Percentiles rank a stretch among this genome's conserved stretches.
Evolutionary conservation across 2,888 invertebrate species (phyloP).

Genomic region (Lymantria monacha): DNA sequence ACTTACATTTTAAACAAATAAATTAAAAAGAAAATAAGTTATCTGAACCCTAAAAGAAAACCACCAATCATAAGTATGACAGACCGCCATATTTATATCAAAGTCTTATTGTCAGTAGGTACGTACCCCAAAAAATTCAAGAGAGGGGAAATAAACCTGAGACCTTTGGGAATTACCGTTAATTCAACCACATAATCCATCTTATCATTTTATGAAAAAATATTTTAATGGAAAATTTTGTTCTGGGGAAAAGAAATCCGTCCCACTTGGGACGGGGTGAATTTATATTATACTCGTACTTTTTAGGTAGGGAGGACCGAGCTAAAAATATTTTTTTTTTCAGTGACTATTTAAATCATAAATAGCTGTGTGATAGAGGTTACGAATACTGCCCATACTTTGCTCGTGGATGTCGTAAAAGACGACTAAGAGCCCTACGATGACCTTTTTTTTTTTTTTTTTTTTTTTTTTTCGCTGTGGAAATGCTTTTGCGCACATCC

Average conservation of each 20-base stretch:
- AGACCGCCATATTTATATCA: conserved; percentile 15
- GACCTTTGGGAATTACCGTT: conserved; percentile 60
- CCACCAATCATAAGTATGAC: conserved; percentile 13
- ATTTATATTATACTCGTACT: neutral
- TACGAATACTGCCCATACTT: too few relatives aligned
- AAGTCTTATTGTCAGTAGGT: conserved; percentile 6
- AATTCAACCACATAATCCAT: conserved; percentile 77
- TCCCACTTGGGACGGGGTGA: conserved; percentile 48
- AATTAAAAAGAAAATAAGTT: too few relatives aligned
- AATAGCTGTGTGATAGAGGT: too few relatives aligned
- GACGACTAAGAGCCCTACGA: too few relatives aligned
- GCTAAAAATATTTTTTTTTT: too few relatives aligned
- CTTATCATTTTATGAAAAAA: conserved; percentile 68
- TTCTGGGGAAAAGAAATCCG: conserved; percentile 59
- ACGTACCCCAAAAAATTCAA: conserved; percentile 34
- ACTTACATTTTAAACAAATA: too few relatives aligned
- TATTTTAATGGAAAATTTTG: conserved; percentile 73
- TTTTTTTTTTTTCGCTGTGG: too few relatives aligned
- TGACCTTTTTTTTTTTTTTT: too few relatives aligned
- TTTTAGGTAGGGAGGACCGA: too few relatives aligned
- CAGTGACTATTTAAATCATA: too few relatives aligned
- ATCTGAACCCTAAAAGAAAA: conserved; percentile 6
- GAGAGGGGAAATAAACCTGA: conserved; percentile 52
- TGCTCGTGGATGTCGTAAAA: too few relatives aligned
- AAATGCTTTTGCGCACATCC: too few relatives aligned